phyloP scores from a whole-genome alignment of 1,140 invertebrate genomes.

The Heterodera carotae region DNA sequence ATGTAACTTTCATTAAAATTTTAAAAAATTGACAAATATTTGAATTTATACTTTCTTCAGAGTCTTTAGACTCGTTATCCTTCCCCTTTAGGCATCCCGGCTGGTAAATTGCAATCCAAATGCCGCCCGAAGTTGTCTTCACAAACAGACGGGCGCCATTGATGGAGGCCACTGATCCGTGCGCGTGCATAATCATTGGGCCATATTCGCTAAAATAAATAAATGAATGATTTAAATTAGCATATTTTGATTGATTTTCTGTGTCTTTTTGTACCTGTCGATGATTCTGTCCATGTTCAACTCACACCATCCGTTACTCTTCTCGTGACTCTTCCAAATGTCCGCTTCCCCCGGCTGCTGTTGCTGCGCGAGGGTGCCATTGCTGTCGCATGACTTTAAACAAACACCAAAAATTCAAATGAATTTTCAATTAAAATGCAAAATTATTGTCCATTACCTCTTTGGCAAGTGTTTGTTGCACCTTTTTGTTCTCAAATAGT shows the following conservation, averaged over 20 bases:
- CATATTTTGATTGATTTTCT: background rate
- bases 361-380: background rate
- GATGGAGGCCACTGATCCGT: background rate
- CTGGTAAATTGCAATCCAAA: constrained; percentile 13
- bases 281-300: constrained; percentile 3
- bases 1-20: no score
- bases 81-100: background rate
- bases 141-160: constrained; percentile 6
- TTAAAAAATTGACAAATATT: background rate
- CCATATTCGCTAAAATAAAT: constrained; percentile 1
- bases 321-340: background rate
- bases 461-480: background rate
- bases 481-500: constrained; percentile 7
- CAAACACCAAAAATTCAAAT: background rate
- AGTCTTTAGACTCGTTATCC: background rate
- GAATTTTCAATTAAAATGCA: background rate
- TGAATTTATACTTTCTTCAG: background rate
- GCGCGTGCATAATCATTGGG: constrained; percentile 9
- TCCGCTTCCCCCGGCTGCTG: no score
- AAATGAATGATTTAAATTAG: no score
- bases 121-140: background rate
- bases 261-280: background rate
- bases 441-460: background rate
- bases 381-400: constrained; percentile 3
- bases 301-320: constrained; percentile 12